Conservation (phyloP, 2,113 vertebrate genomes). For the Cyphomyrus plagiostoma region DNA sequence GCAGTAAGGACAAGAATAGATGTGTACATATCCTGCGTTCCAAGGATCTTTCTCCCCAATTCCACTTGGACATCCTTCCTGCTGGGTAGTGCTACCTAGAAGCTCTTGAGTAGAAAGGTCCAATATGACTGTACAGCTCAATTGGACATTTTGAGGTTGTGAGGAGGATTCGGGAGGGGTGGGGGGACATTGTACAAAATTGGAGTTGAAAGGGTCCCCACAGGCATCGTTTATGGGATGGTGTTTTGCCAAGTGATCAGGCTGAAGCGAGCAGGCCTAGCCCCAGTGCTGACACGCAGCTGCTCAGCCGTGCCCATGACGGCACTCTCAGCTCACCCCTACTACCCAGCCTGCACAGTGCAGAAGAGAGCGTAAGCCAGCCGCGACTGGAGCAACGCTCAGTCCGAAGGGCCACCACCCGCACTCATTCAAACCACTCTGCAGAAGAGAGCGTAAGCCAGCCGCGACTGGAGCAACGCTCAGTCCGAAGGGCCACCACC, state of each 20-base stretch:
- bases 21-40: background rate
- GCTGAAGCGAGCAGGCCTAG: background rate
- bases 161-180: background rate
- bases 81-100: background rate
- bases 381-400: background rate
- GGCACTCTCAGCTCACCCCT: background rate
- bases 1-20: background rate
- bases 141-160: background rate
- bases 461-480: background rate
- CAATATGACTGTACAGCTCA: background rate
- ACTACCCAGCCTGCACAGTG: background rate
- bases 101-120: background rate
- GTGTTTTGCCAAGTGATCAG: background rate
- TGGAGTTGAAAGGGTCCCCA: background rate
- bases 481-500: background rate
- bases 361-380: background rate
- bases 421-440: background rate
- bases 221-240: background rate
- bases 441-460: background rate
- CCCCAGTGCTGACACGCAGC: background rate
- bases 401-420: background rate
- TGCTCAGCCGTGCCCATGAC: background rate
- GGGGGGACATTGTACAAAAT: background rate
- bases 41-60: background rate
- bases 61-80: background rate